Conservation (phyloP, 2,888 invertebrate species). For the Euzophera pinguis region DNA sequence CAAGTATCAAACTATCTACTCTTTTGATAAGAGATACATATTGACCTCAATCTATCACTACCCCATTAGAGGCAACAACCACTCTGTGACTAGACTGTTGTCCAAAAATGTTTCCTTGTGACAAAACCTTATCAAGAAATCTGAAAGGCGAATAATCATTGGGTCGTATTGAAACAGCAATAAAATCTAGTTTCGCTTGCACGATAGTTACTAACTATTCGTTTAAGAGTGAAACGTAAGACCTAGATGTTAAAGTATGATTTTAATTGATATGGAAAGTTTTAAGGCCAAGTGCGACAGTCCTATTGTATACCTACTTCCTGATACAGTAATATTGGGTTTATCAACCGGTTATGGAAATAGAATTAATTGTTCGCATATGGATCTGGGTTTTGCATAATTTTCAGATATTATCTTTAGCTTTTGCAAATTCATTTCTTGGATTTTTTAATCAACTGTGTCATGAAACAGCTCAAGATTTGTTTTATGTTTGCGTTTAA, state of each 20-base stretch:
- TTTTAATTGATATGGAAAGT: constrained; percentile 24
- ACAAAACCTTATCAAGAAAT: constrained; percentile 7
- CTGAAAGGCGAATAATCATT: background rate
- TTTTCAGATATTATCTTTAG: constrained; percentile 4
- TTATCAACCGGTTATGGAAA: constrained; percentile 7
- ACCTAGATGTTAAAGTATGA: constrained; percentile 19
- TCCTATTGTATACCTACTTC: constrained; percentile 19
- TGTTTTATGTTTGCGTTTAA: too few relatives aligned
- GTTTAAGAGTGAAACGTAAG: background rate
- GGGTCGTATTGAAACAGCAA: background rate
- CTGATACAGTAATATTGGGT: constrained; percentile 9
- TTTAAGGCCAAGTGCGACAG: constrained; percentile 45
- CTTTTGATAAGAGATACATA: background rate
- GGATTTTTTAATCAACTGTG: background rate
- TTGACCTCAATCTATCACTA: background rate
- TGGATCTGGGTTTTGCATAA: constrained; percentile 11
- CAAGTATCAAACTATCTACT: background rate
- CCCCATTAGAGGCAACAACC: background rate
- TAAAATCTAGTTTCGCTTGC: background rate
- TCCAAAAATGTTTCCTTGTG: constrained; percentile 2
- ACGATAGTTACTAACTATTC: background rate
- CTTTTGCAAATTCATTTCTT: background rate
- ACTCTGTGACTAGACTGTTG: background rate
- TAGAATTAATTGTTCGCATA: constrained; percentile 7
- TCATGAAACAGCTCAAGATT: background rate